Conservation (phyloP, 2,797 vertebrate species). For the Champsocephalus gunnari region DNA sequence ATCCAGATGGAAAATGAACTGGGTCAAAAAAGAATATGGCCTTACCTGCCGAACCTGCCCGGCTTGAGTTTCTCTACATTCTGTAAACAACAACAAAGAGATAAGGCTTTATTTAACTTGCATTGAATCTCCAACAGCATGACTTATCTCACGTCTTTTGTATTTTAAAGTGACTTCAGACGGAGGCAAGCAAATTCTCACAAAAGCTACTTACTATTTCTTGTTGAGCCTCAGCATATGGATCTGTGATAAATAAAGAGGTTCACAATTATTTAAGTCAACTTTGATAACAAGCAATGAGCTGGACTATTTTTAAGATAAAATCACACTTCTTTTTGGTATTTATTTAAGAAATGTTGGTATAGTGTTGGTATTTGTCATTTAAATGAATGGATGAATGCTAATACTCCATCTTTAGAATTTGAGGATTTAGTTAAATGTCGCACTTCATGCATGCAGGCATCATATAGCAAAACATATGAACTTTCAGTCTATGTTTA, state of each 20-base stretch:
- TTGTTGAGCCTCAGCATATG: slow-evolving; percentile 73
- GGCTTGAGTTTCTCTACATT: slow-evolving; percentile 71
- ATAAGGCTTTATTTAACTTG: slow-evolving; percentile 22
- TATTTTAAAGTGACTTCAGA: background rate
- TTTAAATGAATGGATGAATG: background rate
- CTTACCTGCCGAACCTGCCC: slow-evolving; percentile 78
- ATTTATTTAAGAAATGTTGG: background rate
- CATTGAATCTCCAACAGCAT: slow-evolving; percentile 3
- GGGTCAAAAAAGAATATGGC: slow-evolving; percentile 33
- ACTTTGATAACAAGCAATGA: background rate
- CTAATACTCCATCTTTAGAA: background rate
- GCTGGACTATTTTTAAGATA: background rate
- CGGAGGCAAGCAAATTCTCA: background rate
- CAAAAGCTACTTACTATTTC: slow-evolving; percentile 58
- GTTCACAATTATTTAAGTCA: background rate
- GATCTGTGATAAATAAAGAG: slow-evolving; percentile 75
- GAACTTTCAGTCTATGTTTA: background rate
- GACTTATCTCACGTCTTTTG: background rate
- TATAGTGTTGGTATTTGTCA: background rate
- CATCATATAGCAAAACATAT: background rate
- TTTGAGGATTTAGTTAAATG: background rate
- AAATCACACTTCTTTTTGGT: background rate
- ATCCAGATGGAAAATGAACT: slow-evolving; percentile 3
- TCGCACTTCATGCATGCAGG: background rate
- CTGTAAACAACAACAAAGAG: slow-evolving; percentile 67